A percentile compares a stretch with the other conserved stretches of the same genome.
These are phyloP conservation scores for Microtus richardsoni DNA, from an alignment of 2,113 vertebrate genomes.

Conservation along the genomic window DNA sequence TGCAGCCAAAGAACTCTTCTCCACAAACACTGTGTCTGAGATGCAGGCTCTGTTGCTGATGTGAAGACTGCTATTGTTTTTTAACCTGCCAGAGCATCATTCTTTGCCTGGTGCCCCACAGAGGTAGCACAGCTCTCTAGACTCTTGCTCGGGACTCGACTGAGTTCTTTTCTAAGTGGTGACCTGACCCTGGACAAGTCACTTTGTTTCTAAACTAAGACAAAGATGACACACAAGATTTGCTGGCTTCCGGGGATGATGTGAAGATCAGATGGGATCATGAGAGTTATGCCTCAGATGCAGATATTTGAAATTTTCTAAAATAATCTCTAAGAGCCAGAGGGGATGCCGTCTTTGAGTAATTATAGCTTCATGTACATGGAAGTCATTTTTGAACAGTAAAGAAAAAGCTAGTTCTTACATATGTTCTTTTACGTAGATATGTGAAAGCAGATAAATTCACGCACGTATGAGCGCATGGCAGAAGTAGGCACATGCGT, in stretches of 20 bases:
- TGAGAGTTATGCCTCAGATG: neutral
- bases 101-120: neutral
- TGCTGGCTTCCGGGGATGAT: neutral
- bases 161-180: neutral
- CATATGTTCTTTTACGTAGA: conserved; percentile 11
- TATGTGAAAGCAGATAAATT: neutral
- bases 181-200: neutral
- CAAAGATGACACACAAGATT: neutral
- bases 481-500: neutral
- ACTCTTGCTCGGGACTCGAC: neutral
- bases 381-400: conserved; percentile 1
- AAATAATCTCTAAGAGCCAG: neutral
- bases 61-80: neutral
- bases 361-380: neutral
- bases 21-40: neutral
- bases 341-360: neutral
- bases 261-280: neutral
- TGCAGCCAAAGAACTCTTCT: neutral
- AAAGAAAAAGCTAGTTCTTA: neutral
- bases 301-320: neutral
- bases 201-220: neutral
- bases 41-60: neutral
- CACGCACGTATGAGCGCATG: no score
- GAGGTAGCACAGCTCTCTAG: neutral
- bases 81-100: neutral